Evolutionary conservation across 2,797 vertebrate genomes (phyloP).

Genomic region (Acrossocheilus fasciatus): DNA sequence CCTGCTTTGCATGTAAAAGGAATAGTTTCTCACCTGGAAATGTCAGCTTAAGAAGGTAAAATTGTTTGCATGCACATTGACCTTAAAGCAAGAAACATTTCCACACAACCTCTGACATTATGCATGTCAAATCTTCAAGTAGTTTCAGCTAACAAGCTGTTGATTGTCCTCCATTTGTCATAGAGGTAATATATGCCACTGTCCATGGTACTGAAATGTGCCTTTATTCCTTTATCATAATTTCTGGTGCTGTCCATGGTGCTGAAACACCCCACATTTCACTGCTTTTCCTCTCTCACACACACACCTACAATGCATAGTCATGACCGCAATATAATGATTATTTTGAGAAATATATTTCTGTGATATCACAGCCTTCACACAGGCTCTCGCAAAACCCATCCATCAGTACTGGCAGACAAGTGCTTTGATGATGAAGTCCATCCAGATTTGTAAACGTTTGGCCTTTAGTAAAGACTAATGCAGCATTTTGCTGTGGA

Average conservation of each 20-base stretch:
- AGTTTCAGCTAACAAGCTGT: not conserved
- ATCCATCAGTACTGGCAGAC: not conserved
- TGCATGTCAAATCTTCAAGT: not conserved
- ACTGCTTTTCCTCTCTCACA: not conserved
- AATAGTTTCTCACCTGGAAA: not conserved
- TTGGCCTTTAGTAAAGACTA: not conserved
- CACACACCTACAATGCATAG: not conserved
- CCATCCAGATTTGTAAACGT: conserved; percentile 5
- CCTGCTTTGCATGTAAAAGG: not conserved
- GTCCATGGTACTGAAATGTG: conserved; percentile 16
- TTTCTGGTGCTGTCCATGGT: not conserved
- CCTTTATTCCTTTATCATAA: no score
- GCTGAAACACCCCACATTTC: not conserved
- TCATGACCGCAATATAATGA: not conserved
- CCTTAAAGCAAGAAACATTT: conserved; percentile 3
- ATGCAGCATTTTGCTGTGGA: not conserved
- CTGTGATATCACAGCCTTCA: not conserved
- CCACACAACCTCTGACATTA: not conserved
- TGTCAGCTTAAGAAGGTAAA: not conserved
- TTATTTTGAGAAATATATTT: not conserved
- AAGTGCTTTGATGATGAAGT: not conserved
- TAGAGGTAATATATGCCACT: not conserved
- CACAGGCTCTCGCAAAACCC: not conserved
- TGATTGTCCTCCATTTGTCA: not conserved
- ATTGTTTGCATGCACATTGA: not conserved